phyloP scores from a whole-genome alignment of 1,140 invertebrate species.

The Mycetomoellerius zeteki region DNA sequence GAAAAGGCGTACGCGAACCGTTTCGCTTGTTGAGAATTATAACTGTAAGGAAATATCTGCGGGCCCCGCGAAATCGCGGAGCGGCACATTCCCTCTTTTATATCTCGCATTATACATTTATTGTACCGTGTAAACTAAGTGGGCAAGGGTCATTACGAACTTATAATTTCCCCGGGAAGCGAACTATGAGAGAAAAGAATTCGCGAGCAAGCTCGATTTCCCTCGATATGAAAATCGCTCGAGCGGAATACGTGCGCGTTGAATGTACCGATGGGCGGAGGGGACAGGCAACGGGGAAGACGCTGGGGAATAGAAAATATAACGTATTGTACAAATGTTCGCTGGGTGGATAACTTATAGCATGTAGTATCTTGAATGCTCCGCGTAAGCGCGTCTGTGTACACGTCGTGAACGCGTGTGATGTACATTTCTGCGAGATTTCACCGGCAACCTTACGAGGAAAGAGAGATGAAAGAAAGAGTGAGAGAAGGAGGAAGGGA shows the following conservation, averaged over 20 bases:
- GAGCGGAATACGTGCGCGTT: slow-evolving; percentile 47
- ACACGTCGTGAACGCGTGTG: slow-evolving; percentile 2
- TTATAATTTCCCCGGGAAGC: slow-evolving; percentile 47
- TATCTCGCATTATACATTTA: slow-evolving; percentile 51
- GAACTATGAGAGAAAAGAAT: slow-evolving; percentile 52
- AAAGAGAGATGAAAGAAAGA: neutral
- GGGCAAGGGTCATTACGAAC: slow-evolving; percentile 29
- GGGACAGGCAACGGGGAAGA: neutral
- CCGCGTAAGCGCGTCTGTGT: neutral
- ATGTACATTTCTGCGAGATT: slow-evolving; percentile 72
- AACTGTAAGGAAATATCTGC: slow-evolving; percentile 53
- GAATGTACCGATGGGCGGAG: neutral
- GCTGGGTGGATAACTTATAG: slow-evolving; percentile 69
- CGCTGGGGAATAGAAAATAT: slow-evolving; percentile 68
- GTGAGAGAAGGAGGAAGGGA: neutral
- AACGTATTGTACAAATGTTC: slow-evolving; percentile 74
- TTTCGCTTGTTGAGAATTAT: slow-evolving; percentile 44
- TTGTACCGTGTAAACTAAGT: slow-evolving; percentile 16
- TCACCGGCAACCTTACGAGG: slow-evolving; percentile 47
- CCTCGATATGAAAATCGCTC: slow-evolving; percentile 73
- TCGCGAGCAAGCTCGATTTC: slow-evolving; percentile 54
- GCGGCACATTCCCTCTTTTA: slow-evolving; percentile 45
- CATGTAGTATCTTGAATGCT: slow-evolving; percentile 66
- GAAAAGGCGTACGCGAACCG: slow-evolving; percentile 39
- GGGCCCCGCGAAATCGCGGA: slow-evolving; percentile 21